Percentiles rank a stretch among this genome's conserved stretches.
These are phyloP conservation scores for Colinus virginianus DNA, from an alignment of 2,113 vertebrate species.

Conservation along the genomic window DNA sequence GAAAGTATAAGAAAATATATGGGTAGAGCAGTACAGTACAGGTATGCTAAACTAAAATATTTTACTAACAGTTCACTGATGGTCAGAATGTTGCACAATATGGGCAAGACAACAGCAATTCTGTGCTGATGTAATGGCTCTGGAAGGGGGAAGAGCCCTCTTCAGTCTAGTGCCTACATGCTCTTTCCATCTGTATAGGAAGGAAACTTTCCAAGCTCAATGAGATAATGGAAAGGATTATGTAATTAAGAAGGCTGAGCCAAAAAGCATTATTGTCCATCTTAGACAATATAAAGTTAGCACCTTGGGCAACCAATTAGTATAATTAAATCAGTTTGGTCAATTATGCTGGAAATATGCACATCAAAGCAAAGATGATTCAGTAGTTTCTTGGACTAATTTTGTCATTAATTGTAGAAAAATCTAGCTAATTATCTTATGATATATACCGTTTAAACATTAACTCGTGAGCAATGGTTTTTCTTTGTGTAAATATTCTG, in stretches of 20 bases:
- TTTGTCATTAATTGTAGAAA: background rate
- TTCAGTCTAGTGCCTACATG: accelerated
- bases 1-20: background rate
- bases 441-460: background rate
- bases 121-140: background rate
- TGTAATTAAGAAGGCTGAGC: background rate
- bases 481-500: background rate
- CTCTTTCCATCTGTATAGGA: background rate
- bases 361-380: background rate
- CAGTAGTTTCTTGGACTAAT: background rate
- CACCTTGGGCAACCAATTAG: background rate
- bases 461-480: background rate
- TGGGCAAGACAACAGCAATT: background rate
- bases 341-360: background rate
- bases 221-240: background rate
- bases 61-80: background rate
- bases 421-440: background rate
- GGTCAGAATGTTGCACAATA: background rate
- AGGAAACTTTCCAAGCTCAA: background rate
- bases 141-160: background rate
- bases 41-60: background rate
- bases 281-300: background rate
- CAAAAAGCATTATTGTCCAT: background rate
- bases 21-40: background rate
- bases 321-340: background rate